Base-by-base conservation (phyloP, 1,140 invertebrate species). In the Heliconius eleuchia region DNA sequence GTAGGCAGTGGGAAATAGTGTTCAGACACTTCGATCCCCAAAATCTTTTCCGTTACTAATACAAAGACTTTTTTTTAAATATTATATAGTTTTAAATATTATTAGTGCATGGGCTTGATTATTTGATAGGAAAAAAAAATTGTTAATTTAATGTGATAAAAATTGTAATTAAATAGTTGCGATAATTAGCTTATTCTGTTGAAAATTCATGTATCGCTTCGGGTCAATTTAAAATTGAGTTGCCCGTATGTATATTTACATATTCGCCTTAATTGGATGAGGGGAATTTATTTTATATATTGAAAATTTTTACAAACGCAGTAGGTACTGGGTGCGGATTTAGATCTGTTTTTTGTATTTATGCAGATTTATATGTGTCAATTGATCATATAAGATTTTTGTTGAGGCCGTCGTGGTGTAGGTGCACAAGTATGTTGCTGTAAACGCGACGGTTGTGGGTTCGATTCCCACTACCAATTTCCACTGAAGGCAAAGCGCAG, bases 181-280 rank as follows among this genome's bases (percentile, higher is more conserved):
- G 42, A 73, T 75, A 71, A 80, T 80, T 71, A 79, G 78, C 66
- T 80, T 80, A 76, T 74, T 42, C 39, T 34, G 34, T 19, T 70
- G 66, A 60, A 76, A 80, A 80, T 80, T 80, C 78, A 42, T 75
- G 50, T 77, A 77, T 74, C 74, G 78, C 75, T 80, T 60, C 75
- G n/a, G 57, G 74, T 77, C 74, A 76, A 73, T 75, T 80, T 77
- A 73, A 77, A 80, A 74, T 80, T 77, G 74, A 77, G 79, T 72
- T 71, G 37, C n/a, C 30, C 60, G 60, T 66, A 13, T 66, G 57
- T 74, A 74, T 70, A 71, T 80, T 80, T 80, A 57, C 75, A 80
- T 80, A 80, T 80, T 70, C 76, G 18, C 42, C 72, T 27, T 80
- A 77, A 80, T 80, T 80, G 79, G 79, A 80, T 52, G 55, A 60